phyloP scores from a whole-genome alignment of 1,140 invertebrate species.

The Listronotus oregonensis region DNA sequence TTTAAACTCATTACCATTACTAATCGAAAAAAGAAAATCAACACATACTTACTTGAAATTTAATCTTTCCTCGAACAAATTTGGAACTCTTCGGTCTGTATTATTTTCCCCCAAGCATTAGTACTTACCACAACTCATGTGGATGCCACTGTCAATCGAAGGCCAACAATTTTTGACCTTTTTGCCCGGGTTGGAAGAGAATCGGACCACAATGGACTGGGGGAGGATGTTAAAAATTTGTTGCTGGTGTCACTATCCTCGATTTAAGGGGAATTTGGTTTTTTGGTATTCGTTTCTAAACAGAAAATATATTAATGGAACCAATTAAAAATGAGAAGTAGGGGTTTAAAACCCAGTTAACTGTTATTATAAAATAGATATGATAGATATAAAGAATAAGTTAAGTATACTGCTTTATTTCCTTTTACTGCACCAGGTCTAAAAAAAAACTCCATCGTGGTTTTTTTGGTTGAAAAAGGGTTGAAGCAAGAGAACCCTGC shows the following conservation, averaged over 20 bases:
- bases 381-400: too few species aligned
- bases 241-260: slow-evolving; percentile 48
- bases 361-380: too few species aligned
- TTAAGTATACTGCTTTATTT: too few species aligned
- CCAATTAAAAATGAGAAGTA: background rate
- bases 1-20: too few species aligned
- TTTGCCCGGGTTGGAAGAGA: slow-evolving; percentile 46
- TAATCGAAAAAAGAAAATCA: too few species aligned
- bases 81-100: slow-evolving; percentile 48
- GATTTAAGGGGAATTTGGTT: slow-evolving; percentile 55
- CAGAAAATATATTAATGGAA: background rate
- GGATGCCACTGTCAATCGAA: slow-evolving; percentile 84
- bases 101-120: slow-evolving; percentile 14
- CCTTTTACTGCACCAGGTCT: slow-evolving; percentile 64
- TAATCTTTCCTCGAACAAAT: slow-evolving; percentile 48
- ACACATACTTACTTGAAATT: too few species aligned
- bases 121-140: slow-evolving; percentile 67
- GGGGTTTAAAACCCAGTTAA: too few species aligned
- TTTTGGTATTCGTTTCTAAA: slow-evolving; percentile 59
- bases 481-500: slow-evolving; percentile 55
- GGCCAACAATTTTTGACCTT: slow-evolving; percentile 67
- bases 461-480: slow-evolving; percentile 55
- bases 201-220: slow-evolving; percentile 51
- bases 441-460: slow-evolving; percentile 68
- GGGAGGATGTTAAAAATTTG: slow-evolving; percentile 48